Percentiles rank a stretch among this genome's conserved stretches.
phyloP scores from a whole-genome alignment of 2,888 invertebrate genomes.

The Tineola bisselliella region DNA sequence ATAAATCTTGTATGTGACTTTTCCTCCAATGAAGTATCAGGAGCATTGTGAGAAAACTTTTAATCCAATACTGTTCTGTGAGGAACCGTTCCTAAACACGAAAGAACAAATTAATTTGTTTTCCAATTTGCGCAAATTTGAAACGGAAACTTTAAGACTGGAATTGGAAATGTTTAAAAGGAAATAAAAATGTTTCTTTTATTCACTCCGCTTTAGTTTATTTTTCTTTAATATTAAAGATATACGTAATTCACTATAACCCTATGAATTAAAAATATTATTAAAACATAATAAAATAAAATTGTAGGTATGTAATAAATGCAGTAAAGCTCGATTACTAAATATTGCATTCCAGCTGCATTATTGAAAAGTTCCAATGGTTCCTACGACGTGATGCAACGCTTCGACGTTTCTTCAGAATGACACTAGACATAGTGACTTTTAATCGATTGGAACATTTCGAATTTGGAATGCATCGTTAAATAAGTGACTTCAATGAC shows the following conservation, averaged over 20 bases:
- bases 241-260: too few species aligned
- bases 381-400: neutral
- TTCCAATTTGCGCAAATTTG: slow-evolving; percentile 11
- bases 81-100: slow-evolving; percentile 11
- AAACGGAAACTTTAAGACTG: slow-evolving; percentile 9
- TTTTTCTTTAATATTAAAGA: too few species aligned
- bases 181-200: neutral
- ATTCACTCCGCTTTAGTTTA: neutral
- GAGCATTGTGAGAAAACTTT: slow-evolving; percentile 3
- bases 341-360: neutral
- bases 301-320: too few species aligned
- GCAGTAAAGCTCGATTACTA: neutral
- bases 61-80: slow-evolving; percentile 8
- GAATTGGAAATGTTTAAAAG: neutral
- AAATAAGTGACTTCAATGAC: neutral
- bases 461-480: neutral
- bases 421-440: neutral
- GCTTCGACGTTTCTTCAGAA: neutral
- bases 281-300: too few species aligned
- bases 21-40: neutral
- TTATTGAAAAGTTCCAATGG: slow-evolving; percentile 8
- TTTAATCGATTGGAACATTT: neutral
- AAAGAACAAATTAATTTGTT: slow-evolving; percentile 12
- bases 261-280: too few species aligned
- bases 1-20: neutral